These are phyloP conservation scores for Aphelenchoides bicaudatus DNA, from an alignment of 2,888 invertebrate species.

Conservation along the genomic window DNA sequence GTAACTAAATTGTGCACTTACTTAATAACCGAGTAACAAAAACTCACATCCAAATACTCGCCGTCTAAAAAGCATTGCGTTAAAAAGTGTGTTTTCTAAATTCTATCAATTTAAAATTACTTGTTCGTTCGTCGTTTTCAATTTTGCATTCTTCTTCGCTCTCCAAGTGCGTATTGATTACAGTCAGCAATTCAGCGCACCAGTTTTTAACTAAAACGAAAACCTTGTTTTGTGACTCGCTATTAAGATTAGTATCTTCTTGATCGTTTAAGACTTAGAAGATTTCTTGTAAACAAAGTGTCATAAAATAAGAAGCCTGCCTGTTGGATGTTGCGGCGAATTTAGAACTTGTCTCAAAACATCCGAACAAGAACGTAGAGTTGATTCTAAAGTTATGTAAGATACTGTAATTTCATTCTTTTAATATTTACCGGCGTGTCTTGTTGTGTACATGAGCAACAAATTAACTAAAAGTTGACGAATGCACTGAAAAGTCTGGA, in stretches of 20 bases:
- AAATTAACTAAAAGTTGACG: constrained; percentile 57
- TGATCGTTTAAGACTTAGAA: no score
- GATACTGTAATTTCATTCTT: no score
- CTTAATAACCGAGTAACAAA: not conserved
- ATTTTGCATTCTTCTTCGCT: constrained; percentile 63
- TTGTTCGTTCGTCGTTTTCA: constrained; percentile 63
- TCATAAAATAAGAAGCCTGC: constrained; percentile 70
- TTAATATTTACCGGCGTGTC: no score
- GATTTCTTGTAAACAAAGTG: constrained; percentile 61
- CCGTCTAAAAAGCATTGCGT: no score
- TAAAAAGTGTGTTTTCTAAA: no score
- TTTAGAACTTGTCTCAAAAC: constrained; percentile 56
- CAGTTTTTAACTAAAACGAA: constrained; percentile 36
- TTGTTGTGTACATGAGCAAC: constrained; percentile 48
- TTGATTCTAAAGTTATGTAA: constrained; percentile 48
- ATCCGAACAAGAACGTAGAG: constrained; percentile 54
- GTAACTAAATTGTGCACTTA: constrained; percentile 64
- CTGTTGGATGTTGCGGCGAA: constrained; percentile 58
- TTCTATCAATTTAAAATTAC: no score
- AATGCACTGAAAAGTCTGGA: constrained; percentile 59
- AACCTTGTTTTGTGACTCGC: not conserved
- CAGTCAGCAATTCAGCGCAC: constrained; percentile 57
- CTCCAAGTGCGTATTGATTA: constrained; percentile 50
- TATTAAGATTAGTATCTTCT: not conserved
- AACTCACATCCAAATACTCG: constrained; percentile 65